phyloP scores from a whole-genome alignment of 2,888 invertebrate species.

The Chrysolina oricalcia region DNA sequence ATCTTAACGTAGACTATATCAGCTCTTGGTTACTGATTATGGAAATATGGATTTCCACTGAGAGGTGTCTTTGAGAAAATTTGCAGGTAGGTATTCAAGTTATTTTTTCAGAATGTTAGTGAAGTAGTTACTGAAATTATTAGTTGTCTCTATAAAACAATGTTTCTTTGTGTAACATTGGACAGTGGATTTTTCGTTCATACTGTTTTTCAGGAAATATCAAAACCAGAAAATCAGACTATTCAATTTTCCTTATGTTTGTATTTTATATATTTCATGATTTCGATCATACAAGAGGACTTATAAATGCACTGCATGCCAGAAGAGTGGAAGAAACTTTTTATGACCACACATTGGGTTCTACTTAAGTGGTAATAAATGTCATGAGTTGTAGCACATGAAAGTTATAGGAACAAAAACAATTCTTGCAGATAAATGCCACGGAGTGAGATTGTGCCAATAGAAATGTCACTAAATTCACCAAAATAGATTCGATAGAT shows the following conservation, averaged over 20 bases:
- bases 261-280: not conserved
- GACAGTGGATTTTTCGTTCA: no score
- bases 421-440: not conserved
- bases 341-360: conserved; percentile 9
- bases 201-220: no score
- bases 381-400: not conserved
- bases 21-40: no score
- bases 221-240: no score
- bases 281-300: not conserved
- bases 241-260: not conserved
- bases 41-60: no score
- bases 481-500: conserved; percentile 25
- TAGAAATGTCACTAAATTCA: conserved; percentile 1
- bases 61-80: no score
- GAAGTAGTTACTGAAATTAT: no score
- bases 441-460: not conserved
- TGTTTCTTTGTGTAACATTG: no score
- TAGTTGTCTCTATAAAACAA: no score
- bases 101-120: no score
- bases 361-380: conserved; percentile 17
- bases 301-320: not conserved
- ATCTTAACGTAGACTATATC: no score
- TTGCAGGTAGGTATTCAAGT: no score
- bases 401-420: conserved; percentile 10
- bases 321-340: not conserved